phyloP scores from a whole-genome alignment of 2,888 invertebrate species.

The Adela reaumurella region DNA sequence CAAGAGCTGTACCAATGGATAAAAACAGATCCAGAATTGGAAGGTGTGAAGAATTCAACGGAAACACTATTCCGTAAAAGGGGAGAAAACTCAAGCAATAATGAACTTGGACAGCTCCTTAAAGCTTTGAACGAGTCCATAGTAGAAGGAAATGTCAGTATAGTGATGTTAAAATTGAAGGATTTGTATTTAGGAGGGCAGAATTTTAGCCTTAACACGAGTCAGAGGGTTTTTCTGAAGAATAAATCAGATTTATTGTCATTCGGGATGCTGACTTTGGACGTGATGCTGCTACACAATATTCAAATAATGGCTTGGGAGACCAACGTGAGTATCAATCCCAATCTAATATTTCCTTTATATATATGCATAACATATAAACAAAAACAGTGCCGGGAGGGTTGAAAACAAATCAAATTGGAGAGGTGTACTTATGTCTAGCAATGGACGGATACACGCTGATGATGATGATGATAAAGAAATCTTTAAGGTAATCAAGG shows the following conservation, averaged over 20 bases:
- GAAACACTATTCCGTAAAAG: constrained; percentile 7
- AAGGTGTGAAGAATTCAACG: constrained; percentile 17
- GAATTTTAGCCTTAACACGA: constrained; percentile 23
- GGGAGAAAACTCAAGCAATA: constrained; percentile 9
- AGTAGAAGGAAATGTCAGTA: constrained; percentile 42
- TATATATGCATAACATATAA: neutral
- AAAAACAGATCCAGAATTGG: constrained; percentile 32
- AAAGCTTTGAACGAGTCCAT: constrained; percentile 52
- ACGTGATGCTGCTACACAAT: constrained; percentile 55
- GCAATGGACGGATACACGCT: no score
- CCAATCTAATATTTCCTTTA: neutral
- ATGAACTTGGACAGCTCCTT: constrained; percentile 34
- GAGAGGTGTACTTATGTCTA: no score
- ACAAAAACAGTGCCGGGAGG: neutral
- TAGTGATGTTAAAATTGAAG: constrained; percentile 45
- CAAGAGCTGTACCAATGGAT: constrained; percentile 54
- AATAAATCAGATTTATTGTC: constrained; percentile 49
- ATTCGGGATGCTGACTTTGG: constrained; percentile 54
- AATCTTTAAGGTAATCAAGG: no score
- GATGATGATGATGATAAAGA: no score
- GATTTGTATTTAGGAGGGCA: constrained; percentile 46
- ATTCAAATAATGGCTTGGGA: constrained; percentile 57
- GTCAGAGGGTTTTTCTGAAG: constrained; percentile 30
- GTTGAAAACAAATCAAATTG: no score
- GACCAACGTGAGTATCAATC: constrained; percentile 38